Base-by-base conservation (phyloP, 2,888 invertebrate genomes). In the Quadriops clusia region DNA sequence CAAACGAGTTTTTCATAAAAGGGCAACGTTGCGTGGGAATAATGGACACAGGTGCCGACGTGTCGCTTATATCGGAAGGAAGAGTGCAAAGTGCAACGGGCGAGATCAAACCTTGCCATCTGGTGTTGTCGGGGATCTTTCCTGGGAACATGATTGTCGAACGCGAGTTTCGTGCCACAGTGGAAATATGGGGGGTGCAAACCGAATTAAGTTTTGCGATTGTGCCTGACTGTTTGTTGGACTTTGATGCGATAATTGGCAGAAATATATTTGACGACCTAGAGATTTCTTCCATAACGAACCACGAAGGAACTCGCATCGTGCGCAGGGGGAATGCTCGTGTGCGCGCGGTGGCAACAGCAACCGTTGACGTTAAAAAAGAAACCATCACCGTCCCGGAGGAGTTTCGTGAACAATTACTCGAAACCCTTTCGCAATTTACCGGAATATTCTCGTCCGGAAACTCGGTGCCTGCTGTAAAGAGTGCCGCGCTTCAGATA, bases 31-130 rank as follows among this genome's bases (percentile, higher is more conserved):
- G 32, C 28, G 17, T 33, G 17, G 26, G 30, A 7, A 8, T 34
- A n/a, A 28, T 34, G 23, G 34, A 34, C 15, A 34, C 37, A 1
- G 31, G 32, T 6, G 34, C 34, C 1, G 32, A 36, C 34, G 33
- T 26, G 14, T 30, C 24, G 13, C 28, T 36, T 8, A 33, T 38
- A 18, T 36, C 24, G 5, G 25, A 33, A 4, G 36, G 22, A 32
- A 34, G 17, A n/a, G 6, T 3, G 2, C 17, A 5, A 2, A 12
- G 8, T 9, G 17, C 26, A 17, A 13, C 4, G 8, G 11, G 11
- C 3, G 11, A 26, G 11, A 15, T 26, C 3, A n/a, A 14, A 3
- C 12, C 15, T 10, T 17, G 18, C 13, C 5, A 8, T 11, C 3
- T 25, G 2, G 8, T 4, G 4, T 17, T 31, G 26, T 4, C 5